Conservation (phyloP, 2,113 vertebrate genomes). For the Cryptotis parvus region DNA sequence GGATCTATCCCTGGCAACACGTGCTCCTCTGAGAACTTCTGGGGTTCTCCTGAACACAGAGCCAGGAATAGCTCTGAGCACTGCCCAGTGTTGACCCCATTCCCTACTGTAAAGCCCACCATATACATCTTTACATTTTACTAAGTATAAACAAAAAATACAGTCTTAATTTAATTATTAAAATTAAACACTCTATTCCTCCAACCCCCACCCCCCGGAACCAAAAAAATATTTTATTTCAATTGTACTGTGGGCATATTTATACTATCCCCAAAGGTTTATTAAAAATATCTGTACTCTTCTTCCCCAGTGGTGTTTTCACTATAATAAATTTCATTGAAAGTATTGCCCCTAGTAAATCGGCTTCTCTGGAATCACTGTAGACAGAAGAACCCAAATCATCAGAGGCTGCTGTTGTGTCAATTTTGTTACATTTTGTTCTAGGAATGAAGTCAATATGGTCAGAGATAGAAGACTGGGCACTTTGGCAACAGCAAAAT, state of each 20-base stretch:
- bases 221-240: background rate
- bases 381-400: background rate
- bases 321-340: constrained; percentile 33
- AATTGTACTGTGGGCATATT: background rate
- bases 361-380: constrained; percentile 20
- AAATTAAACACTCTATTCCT: background rate
- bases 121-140: too few relatives aligned
- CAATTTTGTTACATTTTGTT: constrained; percentile 70
- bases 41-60: too few relatives aligned
- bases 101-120: too few relatives aligned
- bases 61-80: too few relatives aligned
- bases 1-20: too few relatives aligned
- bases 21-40: too few relatives aligned
- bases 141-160: constrained; percentile 1
- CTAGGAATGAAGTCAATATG: constrained; percentile 61
- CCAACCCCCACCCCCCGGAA: too few relatives aligned
- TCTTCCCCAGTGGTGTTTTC: constrained; percentile 8
- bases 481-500: constrained; percentile 54
- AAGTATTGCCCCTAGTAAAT: constrained; percentile 29
- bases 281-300: background rate
- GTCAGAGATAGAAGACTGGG: constrained; percentile 58
- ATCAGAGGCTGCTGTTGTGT: constrained; percentile 14
- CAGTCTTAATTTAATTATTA: constrained; percentile 12
- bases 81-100: too few relatives aligned
- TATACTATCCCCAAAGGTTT: background rate